Evolutionary conservation across 2,797 vertebrate genomes (phyloP).

Genomic region (Acrossocheilus fasciatus): DNA sequence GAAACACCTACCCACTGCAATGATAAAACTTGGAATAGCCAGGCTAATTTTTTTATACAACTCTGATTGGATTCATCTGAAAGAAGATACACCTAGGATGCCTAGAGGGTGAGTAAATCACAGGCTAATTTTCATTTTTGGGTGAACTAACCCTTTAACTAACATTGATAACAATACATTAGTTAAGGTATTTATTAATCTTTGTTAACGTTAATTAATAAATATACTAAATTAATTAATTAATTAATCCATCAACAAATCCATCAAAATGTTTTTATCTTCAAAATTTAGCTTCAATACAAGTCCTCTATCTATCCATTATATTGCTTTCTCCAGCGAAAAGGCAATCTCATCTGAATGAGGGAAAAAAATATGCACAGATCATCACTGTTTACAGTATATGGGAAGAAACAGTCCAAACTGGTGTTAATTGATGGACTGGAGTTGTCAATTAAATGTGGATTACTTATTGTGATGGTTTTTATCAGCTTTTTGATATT

Average conservation of each 20-base stretch:
- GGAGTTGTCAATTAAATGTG: not conserved
- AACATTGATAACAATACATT: not conserved
- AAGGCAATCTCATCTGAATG: not conserved
- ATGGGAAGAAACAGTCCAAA: not conserved
- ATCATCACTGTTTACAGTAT: not conserved
- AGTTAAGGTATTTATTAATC: not conserved
- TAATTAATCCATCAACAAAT: too few relatives aligned
- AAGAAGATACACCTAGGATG: too few relatives aligned
- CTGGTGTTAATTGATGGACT: not conserved
- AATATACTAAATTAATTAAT: not conserved
- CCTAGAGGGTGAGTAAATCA: too few relatives aligned
- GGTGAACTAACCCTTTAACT: not conserved
- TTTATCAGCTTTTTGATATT: not conserved
- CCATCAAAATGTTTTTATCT: too few relatives aligned
- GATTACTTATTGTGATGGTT: not conserved
- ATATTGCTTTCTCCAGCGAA: too few relatives aligned
- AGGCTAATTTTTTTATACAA: too few relatives aligned
- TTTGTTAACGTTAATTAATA: not conserved
- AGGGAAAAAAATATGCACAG: not conserved
- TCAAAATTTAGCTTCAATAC: too few relatives aligned
- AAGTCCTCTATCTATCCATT: too few relatives aligned
- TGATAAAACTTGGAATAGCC: too few relatives aligned
- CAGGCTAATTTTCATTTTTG: too few relatives aligned
- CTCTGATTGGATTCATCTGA: too few relatives aligned
- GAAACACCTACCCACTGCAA: too few relatives aligned